Conservation (phyloP, 1,140 invertebrate species). For the Brachionus koreanus region DNA sequence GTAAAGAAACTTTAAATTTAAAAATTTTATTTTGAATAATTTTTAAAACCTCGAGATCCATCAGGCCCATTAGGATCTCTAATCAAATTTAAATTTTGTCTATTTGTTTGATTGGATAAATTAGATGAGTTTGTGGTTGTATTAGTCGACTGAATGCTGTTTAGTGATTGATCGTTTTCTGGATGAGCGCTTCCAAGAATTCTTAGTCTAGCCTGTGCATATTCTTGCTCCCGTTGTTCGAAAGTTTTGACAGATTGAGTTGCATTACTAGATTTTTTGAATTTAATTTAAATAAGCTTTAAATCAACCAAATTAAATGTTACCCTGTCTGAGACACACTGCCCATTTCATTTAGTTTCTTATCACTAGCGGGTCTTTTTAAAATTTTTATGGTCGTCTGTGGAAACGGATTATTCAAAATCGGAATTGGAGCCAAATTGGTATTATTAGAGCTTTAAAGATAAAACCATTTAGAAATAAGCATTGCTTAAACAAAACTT, state of each 20-base stretch:
- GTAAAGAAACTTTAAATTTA: neutral
- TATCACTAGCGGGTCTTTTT: slow-evolving; percentile 23
- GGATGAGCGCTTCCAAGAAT: slow-evolving; percentile 36
- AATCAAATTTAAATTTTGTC: slow-evolving; percentile 8
- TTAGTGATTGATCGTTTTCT: neutral
- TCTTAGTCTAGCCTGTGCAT: slow-evolving; percentile 34
- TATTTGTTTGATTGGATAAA: slow-evolving; percentile 17
- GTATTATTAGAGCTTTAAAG: neutral
- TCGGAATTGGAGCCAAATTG: neutral
- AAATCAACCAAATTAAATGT: neutral
- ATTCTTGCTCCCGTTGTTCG: slow-evolving; percentile 43
- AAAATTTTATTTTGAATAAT: neutral
- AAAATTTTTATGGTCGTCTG: slow-evolving; percentile 38
- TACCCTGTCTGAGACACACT: neutral
- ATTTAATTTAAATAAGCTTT: neutral
- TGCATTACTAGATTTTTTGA: neutral
- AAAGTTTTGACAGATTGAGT: slow-evolving; percentile 30
- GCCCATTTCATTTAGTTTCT: neutral
- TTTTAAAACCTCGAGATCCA: slow-evolving; percentile 4
- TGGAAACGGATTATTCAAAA: neutral
- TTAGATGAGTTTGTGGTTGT: neutral
- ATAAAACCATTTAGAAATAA: neutral
- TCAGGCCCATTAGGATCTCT: slow-evolving; percentile 19
- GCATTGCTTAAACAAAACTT: neutral
- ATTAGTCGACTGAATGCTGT: neutral